Conservation (phyloP, 2,113 vertebrate species). For the Rallus limicola region DNA sequence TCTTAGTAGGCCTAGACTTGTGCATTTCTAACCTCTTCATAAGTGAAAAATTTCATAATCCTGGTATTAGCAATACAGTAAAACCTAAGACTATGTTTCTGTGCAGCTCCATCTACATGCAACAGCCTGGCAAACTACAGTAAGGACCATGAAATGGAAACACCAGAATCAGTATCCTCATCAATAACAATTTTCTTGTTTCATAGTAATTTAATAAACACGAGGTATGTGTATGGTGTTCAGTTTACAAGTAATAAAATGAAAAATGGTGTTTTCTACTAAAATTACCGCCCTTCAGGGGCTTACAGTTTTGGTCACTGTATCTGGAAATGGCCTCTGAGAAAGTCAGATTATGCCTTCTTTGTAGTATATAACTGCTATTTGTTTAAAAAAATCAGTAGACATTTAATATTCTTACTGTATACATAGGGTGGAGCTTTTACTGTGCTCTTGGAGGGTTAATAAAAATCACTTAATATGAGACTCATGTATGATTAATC, state of each 20-base stretch:
- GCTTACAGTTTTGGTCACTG: background rate
- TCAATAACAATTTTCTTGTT: conserved; percentile 24
- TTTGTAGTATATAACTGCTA: background rate
- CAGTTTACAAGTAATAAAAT: conserved; percentile 34
- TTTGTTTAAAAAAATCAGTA: background rate
- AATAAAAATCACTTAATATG: conserved; percentile 22
- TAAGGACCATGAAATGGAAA: background rate
- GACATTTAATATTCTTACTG: conserved; percentile 5
- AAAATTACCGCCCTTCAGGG: conserved; percentile 12
- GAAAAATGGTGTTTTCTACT: conserved; percentile 24
- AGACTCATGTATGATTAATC: conserved; percentile 49
- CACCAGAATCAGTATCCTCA: background rate
- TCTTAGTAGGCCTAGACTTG: background rate
- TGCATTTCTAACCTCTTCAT: background rate
- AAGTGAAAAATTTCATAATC: background rate
- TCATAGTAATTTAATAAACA: conserved; percentile 50
- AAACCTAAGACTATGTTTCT: too few relatives aligned
- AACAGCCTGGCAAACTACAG: background rate
- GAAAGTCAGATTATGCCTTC: background rate
- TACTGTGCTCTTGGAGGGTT: background rate
- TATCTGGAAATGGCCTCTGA: background rate
- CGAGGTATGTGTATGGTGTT: background rate
- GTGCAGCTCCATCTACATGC: background rate
- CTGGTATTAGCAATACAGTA: background rate
- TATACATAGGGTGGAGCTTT: background rate